Percentiles rank a stretch among this genome's conserved stretches.
Evolutionary conservation across 2,888 invertebrate species (phyloP).

Genomic region (Eupeodes luniger): DNA sequence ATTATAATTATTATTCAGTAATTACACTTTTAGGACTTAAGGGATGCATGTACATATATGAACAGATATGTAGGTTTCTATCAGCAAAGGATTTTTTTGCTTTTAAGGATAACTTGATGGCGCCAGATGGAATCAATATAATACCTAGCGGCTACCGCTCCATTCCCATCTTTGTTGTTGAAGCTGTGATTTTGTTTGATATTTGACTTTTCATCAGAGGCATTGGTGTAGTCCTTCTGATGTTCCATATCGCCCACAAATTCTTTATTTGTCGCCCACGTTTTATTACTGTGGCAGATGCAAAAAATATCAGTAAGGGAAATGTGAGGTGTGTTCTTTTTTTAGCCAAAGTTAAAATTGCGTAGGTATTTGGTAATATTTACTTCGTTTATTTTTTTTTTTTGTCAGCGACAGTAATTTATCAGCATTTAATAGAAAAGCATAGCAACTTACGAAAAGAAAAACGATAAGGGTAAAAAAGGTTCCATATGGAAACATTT

Average conservation of each 20-base stretch:
- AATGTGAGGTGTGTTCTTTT: background rate
- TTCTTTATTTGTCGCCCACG: slow-evolving; percentile 21
- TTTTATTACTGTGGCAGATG: background rate
- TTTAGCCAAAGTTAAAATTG: background rate
- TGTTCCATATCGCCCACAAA: slow-evolving; percentile 24
- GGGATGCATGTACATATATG: background rate
- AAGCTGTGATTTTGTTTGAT: background rate
- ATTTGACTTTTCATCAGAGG: slow-evolving; percentile 1
- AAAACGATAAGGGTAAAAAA: background rate
- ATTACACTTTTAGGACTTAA: slow-evolving; percentile 29
- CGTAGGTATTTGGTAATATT: background rate
- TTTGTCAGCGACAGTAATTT: background rate
- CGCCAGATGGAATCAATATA: slow-evolving; percentile 63
- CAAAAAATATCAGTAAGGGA: slow-evolving; percentile 3
- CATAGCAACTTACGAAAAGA: background rate
- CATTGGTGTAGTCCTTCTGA: slow-evolving; percentile 61
- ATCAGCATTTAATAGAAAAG: slow-evolving; percentile 1
- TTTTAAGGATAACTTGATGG: slow-evolving; percentile 22
- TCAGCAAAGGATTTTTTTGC: too few relatives aligned
- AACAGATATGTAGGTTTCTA: too few relatives aligned
- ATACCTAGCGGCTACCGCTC: background rate
- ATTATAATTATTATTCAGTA: slow-evolving; percentile 51
- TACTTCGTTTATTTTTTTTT: background rate
- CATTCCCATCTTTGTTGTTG: background rate
- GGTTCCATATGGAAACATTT: slow-evolving; percentile 29